These are phyloP conservation scores for Natator depressus DNA, from an alignment of 2,113 vertebrate species.

Conservation along the genomic window DNA sequence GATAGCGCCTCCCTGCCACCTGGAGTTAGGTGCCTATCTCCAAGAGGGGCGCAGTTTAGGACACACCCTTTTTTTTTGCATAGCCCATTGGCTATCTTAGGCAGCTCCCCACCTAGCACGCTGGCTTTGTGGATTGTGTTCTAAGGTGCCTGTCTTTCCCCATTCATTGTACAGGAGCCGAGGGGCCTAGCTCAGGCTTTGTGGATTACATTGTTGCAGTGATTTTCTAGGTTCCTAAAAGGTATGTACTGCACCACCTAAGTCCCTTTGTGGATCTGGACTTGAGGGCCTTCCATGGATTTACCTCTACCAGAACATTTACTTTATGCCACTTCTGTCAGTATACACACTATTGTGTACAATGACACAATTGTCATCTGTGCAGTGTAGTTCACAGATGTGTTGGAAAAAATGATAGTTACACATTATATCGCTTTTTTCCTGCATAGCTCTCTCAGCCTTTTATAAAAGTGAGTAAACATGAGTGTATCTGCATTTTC, in stretches of 20 bases:
- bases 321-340: accelerated
- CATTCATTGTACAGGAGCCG: no score
- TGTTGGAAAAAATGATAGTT: background rate
- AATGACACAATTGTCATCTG: background rate
- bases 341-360: accelerated
- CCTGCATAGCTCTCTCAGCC: background rate
- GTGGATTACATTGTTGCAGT: no score
- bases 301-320: background rate
- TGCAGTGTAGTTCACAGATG: accelerated
- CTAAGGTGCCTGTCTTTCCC: background rate
- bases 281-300: accelerated
- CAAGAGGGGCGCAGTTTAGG: background rate
- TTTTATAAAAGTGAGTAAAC: background rate
- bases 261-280: background rate
- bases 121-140: background rate
- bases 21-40: background rate
- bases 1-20: background rate
- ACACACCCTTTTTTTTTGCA: background rate
- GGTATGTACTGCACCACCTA: no score
- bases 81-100: background rate
- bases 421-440: background rate
- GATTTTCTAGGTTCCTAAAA: no score
- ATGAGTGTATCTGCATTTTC: background rate
- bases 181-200: no score
- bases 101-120: background rate